Evolutionary conservation across 2,888 invertebrate genomes (phyloP).

Genomic region (Drosophila putrida): DNA sequence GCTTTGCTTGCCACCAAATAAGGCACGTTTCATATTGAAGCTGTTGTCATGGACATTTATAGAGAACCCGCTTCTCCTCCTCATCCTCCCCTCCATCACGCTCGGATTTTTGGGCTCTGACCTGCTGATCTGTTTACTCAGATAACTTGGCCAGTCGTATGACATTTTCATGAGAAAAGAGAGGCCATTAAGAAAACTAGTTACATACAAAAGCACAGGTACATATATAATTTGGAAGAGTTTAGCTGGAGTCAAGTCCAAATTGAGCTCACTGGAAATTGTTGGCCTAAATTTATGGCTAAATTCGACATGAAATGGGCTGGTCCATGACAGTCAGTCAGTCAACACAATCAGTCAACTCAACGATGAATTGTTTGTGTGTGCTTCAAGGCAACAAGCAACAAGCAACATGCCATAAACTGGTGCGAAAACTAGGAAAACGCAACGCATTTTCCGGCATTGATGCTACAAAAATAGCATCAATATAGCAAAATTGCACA

Average conservation of each 20-base stretch:
- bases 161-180: conserved; percentile 58
- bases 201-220: conserved; percentile 30
- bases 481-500: conserved; percentile 26
- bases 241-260: conserved; percentile 1
- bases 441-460: conserved; percentile 55
- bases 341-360: background rate
- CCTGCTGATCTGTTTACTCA: conserved; percentile 47
- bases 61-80: conserved; percentile 1
- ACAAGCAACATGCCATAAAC: conserved; percentile 46
- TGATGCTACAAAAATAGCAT: conserved; percentile 18
- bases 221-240: conserved; percentile 48
- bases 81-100: conserved; percentile 19
- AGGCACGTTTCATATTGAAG: conserved; percentile 51
- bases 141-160: conserved; percentile 37
- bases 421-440: conserved; percentile 46
- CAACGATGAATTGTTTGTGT: background rate
- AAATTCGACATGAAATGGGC: conserved; percentile 43
- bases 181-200: conserved; percentile 53
- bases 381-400: conserved; percentile 28
- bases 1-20: conserved; percentile 25
- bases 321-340: conserved; percentile 39
- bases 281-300: conserved; percentile 44
- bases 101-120: conserved; percentile 29
- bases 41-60: conserved; percentile 2
- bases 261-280: conserved; percentile 39